A percentile compares a stretch with the other conserved stretches of the same genome.
Evolutionary conservation across 64 coral and sea anemone genomes (phyloP).

Genomic region (Actinia tenebrosa): DNA sequence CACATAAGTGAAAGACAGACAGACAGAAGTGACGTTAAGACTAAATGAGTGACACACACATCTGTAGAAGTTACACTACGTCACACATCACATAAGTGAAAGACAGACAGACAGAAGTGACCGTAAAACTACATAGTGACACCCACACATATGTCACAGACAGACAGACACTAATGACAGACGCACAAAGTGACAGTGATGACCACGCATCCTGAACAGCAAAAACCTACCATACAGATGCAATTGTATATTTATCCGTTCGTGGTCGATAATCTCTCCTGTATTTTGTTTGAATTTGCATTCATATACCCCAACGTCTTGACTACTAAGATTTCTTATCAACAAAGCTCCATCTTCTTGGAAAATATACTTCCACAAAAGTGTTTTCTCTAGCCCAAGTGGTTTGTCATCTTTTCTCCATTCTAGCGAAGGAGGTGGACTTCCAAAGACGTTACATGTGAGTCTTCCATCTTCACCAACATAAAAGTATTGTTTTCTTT

Average conservation of each 20-base stretch:
- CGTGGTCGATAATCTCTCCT: not conserved
- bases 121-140: too few species aligned
- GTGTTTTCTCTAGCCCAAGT: not conserved
- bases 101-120: too few species aligned
- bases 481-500: not conserved
- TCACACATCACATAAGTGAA: too few species aligned
- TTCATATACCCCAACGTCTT: not conserved
- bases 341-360: not conserved
- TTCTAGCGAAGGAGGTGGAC: not conserved
- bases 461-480: not conserved
- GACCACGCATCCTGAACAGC: not conserved
- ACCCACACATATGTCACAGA: too few species aligned
- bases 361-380: not conserved
- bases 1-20: too few species aligned
- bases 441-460: not conserved
- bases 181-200: too few species aligned
- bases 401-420: not conserved
- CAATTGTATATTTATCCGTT: not conserved
- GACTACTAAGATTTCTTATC: not conserved
- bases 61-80: too few species aligned
- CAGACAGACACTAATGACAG: too few species aligned
- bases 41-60: too few species aligned
- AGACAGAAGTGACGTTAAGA: too few species aligned
- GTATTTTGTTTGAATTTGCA: not conserved
- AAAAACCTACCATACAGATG: not conserved